A percentile compares a stretch with the other conserved stretches of the same genome.
Evolutionary conservation across 2,797 vertebrate genomes (phyloP).

Genomic region (Petrocephalus schoutedeni): DNA sequence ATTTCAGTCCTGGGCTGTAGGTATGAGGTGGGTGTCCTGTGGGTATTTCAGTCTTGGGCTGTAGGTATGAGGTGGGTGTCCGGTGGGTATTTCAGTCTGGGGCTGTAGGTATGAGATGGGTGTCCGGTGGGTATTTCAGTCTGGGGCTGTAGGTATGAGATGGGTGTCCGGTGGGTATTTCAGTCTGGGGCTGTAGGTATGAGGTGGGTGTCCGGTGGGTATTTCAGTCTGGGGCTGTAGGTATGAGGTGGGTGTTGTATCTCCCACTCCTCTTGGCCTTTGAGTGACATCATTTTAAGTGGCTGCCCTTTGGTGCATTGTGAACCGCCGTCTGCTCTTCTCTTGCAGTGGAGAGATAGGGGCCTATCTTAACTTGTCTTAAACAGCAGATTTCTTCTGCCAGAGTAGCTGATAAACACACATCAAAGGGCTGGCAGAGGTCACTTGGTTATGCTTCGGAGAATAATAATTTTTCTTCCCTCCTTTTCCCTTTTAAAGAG

Average conservation of each 20-base stretch:
- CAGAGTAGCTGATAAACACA: constrained; percentile 60
- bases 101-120: background rate
- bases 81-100: background rate
- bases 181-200: background rate
- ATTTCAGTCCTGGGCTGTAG: background rate
- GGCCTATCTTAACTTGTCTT: constrained; percentile 66
- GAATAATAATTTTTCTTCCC: constrained; percentile 44
- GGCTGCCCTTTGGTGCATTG: constrained; percentile 29
- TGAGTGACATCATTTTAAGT: constrained; percentile 35
- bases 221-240: background rate
- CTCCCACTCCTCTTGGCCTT: background rate
- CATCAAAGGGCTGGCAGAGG: constrained; percentile 56
- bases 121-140: background rate
- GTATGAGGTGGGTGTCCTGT: background rate
- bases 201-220: background rate
- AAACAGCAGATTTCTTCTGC: constrained; percentile 54
- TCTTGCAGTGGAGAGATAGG: constrained; percentile 61
- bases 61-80: background rate
- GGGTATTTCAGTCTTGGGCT: background rate
- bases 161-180: background rate
- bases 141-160: background rate
- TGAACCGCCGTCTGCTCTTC: constrained; percentile 19
- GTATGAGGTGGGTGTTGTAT: background rate
- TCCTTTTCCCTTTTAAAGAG: constrained; percentile 32
- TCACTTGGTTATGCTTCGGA: constrained; percentile 43